Percentiles rank a stretch among this genome's conserved stretches.
These are phyloP conservation scores for Oceanites oceanicus DNA, from an alignment of 2,113 vertebrate genomes.

Conservation along the genomic window DNA sequence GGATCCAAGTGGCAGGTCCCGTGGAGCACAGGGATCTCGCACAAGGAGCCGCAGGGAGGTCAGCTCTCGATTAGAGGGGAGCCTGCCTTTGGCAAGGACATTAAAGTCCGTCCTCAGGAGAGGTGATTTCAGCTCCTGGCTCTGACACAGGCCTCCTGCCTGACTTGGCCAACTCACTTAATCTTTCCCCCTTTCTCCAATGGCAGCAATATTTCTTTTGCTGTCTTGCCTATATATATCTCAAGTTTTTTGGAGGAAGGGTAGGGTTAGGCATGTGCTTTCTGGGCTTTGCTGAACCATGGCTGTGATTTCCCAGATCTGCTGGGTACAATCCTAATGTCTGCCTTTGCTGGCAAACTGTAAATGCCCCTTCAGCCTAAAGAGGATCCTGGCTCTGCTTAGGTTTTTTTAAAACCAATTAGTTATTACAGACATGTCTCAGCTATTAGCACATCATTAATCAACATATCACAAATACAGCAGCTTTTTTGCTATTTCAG, in stretches of 20 bases:
- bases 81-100: background rate
- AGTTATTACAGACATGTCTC: background rate
- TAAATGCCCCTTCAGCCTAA: background rate
- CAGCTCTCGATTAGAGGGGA: background rate
- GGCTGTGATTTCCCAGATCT: background rate
- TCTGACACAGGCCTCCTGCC: background rate
- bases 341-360: background rate
- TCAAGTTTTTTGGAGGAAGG: background rate
- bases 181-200: background rate
- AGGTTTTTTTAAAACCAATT: background rate
- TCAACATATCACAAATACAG: background rate
- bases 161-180: slow-evolving; percentile 15
- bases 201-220: background rate
- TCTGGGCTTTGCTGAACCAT: background rate
- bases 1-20: background rate
- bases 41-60: background rate
- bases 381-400: background rate
- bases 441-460: slow-evolving; percentile 7
- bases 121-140: slow-evolving; percentile 55
- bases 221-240: background rate
- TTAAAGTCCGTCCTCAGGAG: background rate
- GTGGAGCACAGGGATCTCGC: background rate
- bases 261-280: background rate
- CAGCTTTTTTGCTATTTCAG: background rate
- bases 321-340: background rate